Conservation (phyloP, 2,888 invertebrate species). For the Elmis aenea region DNA sequence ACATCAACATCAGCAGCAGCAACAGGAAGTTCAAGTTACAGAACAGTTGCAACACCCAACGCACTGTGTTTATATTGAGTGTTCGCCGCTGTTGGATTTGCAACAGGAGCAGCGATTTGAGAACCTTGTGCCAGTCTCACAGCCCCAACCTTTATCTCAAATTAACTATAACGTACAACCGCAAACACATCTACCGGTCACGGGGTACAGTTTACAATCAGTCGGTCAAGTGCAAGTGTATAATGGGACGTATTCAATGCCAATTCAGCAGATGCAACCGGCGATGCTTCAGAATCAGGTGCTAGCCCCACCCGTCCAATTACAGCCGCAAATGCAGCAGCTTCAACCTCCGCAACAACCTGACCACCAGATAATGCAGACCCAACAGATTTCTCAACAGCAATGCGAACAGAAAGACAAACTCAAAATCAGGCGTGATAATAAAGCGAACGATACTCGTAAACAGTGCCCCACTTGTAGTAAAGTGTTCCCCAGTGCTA, state of each 20-base stretch:
- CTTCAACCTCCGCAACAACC: slow-evolving; percentile 18
- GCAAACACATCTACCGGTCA: slow-evolving; percentile 35
- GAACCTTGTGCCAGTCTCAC: slow-evolving; percentile 25
- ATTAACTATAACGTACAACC: slow-evolving; percentile 38
- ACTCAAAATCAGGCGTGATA: slow-evolving; percentile 24
- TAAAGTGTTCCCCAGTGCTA: slow-evolving; percentile 41
- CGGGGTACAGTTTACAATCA: slow-evolving; percentile 34
- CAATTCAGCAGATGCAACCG: slow-evolving; percentile 36
- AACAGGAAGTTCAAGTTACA: slow-evolving; percentile 18
- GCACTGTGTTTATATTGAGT: slow-evolving; percentile 41
- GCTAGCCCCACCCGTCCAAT: slow-evolving; percentile 15
- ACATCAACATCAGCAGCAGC: slow-evolving; percentile 19
- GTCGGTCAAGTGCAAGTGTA: slow-evolving; percentile 39
- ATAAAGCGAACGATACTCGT: slow-evolving; percentile 25
- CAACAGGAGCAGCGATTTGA: slow-evolving; percentile 33
- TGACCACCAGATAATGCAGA: slow-evolving; percentile 23
- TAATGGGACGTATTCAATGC: slow-evolving; percentile 38
- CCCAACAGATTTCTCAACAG: slow-evolving; percentile 7
- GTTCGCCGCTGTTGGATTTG: slow-evolving; percentile 35
- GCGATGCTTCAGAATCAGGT: slow-evolving; percentile 31
- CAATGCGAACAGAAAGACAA: slow-evolving; percentile 19
- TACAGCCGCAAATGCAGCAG: slow-evolving; percentile 19
- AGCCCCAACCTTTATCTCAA: slow-evolving; percentile 31
- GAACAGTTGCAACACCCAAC: slow-evolving; percentile 18
- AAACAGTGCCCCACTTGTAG: slow-evolving; percentile 43